Evolutionary conservation across 2,113 vertebrate species (phyloP).

Genomic region (Triplophysa dalaica): DNA sequence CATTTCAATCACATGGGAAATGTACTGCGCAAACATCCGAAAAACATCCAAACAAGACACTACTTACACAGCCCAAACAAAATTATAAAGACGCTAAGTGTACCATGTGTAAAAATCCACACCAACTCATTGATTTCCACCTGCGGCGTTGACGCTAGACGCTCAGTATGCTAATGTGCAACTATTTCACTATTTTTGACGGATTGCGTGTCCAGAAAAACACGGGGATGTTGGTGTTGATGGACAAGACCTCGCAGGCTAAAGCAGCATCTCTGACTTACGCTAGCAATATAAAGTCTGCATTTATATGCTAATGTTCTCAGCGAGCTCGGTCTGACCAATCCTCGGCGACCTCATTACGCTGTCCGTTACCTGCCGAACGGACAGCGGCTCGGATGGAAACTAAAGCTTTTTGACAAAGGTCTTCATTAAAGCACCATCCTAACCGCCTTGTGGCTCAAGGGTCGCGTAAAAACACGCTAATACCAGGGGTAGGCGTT

Average conservation of each 20-base stretch:
- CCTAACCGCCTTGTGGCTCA: constrained; percentile 23
- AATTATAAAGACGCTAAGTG: constrained; percentile 2
- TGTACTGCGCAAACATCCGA: background rate
- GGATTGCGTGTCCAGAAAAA: background rate
- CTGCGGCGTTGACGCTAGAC: background rate
- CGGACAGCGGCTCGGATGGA: background rate
- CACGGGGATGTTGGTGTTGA: background rate
- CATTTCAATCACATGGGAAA: constrained; percentile 4
- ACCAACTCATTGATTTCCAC: constrained; percentile 41
- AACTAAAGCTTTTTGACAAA: constrained; percentile 6
- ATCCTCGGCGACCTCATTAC: constrained; percentile 62
- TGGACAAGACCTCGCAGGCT: constrained; percentile 2
- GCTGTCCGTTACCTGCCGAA: constrained; percentile 17
- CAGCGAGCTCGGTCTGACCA: background rate
- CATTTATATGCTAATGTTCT: constrained; percentile 33
- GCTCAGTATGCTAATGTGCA: constrained; percentile 24
- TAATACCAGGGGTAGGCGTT: background rate
- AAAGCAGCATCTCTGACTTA: background rate
- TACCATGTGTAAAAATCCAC: background rate
- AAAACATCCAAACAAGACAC: constrained; percentile 24
- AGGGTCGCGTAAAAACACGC: constrained; percentile 41
- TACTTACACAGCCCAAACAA: background rate
- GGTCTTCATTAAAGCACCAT: constrained; percentile 38
- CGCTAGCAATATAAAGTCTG: background rate
- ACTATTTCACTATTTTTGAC: background rate